phyloP scores from a whole-genome alignment of 2,113 vertebrate genomes.

The Cinclus mexicanus region DNA sequence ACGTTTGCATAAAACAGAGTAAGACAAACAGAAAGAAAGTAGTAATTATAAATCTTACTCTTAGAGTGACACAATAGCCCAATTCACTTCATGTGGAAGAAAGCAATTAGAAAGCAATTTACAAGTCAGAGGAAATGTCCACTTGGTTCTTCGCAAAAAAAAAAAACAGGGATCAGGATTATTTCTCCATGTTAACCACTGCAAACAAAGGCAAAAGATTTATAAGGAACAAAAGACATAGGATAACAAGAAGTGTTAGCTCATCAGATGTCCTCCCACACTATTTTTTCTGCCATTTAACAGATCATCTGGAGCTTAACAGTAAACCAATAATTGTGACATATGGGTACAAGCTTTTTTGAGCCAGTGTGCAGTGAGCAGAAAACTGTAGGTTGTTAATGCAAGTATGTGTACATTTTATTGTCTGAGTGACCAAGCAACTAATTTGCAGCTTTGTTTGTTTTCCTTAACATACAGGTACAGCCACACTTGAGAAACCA shows the following conservation, averaged over 20 bases:
- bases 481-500: not conserved
- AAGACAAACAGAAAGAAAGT: not conserved
- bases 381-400: not conserved
- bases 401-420: not conserved
- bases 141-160: not conserved
- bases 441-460: conserved; percentile 47
- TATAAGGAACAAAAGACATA: not conserved
- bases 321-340: conserved; percentile 39
- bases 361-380: not conserved
- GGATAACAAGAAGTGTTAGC: not conserved
- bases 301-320: conserved; percentile 19
- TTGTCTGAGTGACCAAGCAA: conserved; percentile 47
- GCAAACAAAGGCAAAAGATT: not conserved
- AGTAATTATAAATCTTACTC: not conserved
- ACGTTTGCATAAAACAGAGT: not conserved
- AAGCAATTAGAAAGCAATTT: conserved; percentile 12
- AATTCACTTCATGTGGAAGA: not conserved
- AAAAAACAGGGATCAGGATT: not conserved
- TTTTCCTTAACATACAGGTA: conserved; percentile 25
- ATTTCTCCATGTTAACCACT: not conserved
- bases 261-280: not conserved
- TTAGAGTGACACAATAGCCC: not conserved
- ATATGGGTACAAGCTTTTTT: conserved; percentile 37
- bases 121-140: not conserved
- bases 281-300: not conserved